Percentiles rank a stretch among this genome's conserved stretches.
Conservation (phyloP, 2,797 vertebrate genomes). For the Anisognathus igniventris region DNA sequence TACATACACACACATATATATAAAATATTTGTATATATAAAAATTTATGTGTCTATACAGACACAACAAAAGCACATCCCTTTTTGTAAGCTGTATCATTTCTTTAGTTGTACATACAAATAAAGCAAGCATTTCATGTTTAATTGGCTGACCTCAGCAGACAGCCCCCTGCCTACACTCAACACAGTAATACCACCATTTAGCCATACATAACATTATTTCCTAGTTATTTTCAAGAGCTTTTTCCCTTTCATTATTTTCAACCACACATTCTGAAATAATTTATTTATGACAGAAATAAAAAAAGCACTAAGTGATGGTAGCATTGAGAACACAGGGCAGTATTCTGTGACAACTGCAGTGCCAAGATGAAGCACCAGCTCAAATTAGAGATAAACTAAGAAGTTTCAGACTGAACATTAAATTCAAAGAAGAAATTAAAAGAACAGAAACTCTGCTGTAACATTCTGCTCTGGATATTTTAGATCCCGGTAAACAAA, state of each 20-base stretch:
- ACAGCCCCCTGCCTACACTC: accelerated
- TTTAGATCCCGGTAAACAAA: background rate
- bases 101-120: background rate
- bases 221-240: background rate
- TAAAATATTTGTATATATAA: background rate
- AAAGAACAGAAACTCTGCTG: background rate
- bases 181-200: background rate
- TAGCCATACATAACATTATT: background rate
- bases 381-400: background rate
- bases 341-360: background rate
- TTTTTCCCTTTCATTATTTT: background rate
- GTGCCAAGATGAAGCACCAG: background rate
- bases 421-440: background rate
- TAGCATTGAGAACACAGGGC: background rate
- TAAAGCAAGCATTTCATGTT: background rate
- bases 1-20: background rate
- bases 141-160: background rate
- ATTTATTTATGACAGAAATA: background rate
- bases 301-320: background rate
- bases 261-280: background rate
- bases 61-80: background rate
- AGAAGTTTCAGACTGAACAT: background rate
- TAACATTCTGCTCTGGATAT: background rate
- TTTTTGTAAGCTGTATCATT: background rate
- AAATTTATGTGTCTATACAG: background rate